phyloP scores from a whole-genome alignment of 1,140 invertebrate species.

The Ephestia elutella region DNA sequence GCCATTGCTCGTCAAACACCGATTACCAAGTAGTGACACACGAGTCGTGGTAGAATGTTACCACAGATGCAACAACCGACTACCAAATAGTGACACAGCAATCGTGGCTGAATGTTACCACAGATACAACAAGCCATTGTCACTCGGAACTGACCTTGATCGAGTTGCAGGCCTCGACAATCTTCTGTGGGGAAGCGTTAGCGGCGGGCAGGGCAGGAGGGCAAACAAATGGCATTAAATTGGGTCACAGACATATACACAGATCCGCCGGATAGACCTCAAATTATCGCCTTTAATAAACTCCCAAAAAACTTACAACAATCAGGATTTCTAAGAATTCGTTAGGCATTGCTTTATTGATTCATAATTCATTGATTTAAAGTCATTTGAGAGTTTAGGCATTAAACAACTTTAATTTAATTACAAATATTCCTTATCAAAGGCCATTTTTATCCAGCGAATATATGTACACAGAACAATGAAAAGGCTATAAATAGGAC shows the following conservation, averaged over 20 bases:
- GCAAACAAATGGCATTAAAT: slow-evolving; percentile 64
- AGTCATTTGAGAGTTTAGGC: no score
- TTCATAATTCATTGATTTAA: no score
- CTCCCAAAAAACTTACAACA: no score
- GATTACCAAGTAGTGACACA: not conserved
- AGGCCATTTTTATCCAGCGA: not conserved
- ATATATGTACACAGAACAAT: not conserved
- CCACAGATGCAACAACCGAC: slow-evolving; percentile 10
- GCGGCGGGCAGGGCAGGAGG: slow-evolving; percentile 43
- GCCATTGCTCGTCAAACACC: not conserved
- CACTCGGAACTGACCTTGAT: slow-evolving; percentile 84
- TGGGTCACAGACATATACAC: not conserved
- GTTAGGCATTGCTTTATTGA: no score
- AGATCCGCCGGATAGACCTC: not conserved
- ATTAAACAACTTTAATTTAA: no score
- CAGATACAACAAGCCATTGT: slow-evolving; percentile 10
- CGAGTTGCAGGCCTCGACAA: slow-evolving; percentile 92
- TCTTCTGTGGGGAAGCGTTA: slow-evolving; percentile 82
- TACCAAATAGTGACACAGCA: not conserved
- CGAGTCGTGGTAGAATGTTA: slow-evolving; percentile 15
- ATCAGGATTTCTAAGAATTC: no score
- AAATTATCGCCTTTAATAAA: not conserved
- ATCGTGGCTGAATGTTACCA: slow-evolving; percentile 17
- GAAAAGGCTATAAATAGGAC: not conserved
- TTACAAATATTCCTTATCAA: no score